Evolutionary conservation across 2,797 vertebrate genomes (phyloP).

Genomic region (Decapterus maruadsi): DNA sequence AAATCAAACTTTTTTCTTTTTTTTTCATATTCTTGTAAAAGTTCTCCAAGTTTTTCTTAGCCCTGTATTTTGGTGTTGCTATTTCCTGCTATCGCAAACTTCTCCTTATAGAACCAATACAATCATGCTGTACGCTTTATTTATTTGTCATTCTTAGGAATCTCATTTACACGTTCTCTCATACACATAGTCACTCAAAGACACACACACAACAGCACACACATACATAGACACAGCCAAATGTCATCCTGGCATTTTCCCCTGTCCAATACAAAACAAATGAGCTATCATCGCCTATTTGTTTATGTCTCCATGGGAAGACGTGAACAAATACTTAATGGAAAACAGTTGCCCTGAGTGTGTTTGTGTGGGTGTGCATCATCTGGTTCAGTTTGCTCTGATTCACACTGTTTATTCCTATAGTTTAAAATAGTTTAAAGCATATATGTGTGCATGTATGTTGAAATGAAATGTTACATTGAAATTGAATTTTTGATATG

Average conservation of each 20-base stretch:
- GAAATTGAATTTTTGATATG: background rate
- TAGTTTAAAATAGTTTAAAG: no score
- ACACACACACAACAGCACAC: background rate
- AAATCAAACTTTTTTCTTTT: background rate
- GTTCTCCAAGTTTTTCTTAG: no score
- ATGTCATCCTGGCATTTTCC: constrained; percentile 61
- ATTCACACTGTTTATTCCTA: no score
- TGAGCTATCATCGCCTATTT: constrained; percentile 76
- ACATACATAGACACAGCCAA: constrained; percentile 29
- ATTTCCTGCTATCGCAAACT: background rate
- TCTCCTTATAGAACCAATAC: background rate
- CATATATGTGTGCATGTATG: background rate
- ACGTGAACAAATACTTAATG: constrained; percentile 18
- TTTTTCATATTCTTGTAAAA: background rate
- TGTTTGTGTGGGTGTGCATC: background rate
- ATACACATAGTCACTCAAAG: background rate
- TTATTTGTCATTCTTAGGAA: background rate
- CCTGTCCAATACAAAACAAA: constrained; percentile 68
- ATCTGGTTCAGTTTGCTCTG: background rate
- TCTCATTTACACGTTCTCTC: background rate
- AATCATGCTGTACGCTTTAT: background rate
- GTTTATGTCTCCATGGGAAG: constrained; percentile 68
- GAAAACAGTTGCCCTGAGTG: constrained; percentile 33
- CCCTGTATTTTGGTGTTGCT: background rate
- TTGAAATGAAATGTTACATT: background rate